Evolutionary conservation across 2,888 invertebrate genomes (phyloP).

Genomic region (Chymomyza amoena): DNA sequence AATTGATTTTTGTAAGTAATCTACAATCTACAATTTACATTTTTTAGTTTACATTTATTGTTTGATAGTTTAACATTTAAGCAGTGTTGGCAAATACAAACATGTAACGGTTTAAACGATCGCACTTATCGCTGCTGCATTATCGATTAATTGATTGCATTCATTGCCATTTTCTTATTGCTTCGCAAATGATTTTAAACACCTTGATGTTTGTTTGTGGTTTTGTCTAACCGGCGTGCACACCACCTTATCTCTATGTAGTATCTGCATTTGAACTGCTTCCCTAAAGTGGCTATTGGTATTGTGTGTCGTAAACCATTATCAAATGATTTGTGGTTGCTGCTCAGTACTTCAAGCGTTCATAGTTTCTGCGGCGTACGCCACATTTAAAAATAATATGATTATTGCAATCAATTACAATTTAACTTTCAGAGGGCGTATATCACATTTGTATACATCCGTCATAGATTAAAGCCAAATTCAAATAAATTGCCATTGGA

Average conservation of each 20-base stretch:
- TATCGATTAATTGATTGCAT: neutral
- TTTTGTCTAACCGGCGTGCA: slow-evolving; percentile 7
- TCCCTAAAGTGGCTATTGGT: slow-evolving; percentile 48
- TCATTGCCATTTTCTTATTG: neutral
- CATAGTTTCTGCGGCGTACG: neutral
- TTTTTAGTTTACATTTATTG: too few species aligned
- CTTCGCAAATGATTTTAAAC: neutral
- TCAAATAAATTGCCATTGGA: neutral
- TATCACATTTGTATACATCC: neutral
- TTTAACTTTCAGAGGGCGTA: slow-evolving; percentile 29
- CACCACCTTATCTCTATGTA: neutral
- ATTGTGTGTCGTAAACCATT: slow-evolving; percentile 20
- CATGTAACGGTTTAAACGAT: neutral
- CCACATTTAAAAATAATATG: neutral
- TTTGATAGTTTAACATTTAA: too few species aligned
- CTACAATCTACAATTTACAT: neutral
- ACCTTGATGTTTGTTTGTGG: slow-evolving; percentile 20
- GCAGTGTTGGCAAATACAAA: slow-evolving; percentile 21
- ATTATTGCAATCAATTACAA: slow-evolving; percentile 11
- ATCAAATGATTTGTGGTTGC: slow-evolving; percentile 20
- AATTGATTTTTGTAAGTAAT: neutral
- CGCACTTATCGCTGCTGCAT: neutral
- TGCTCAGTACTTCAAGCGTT: neutral
- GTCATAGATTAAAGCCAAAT: neutral
- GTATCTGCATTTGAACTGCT: slow-evolving; percentile 48